Evolutionary conservation across 2,113 vertebrate species (phyloP), one percentile per base, ranked within the genome.

Genomic region (Paramisgurnus dabryanus): DNA sequence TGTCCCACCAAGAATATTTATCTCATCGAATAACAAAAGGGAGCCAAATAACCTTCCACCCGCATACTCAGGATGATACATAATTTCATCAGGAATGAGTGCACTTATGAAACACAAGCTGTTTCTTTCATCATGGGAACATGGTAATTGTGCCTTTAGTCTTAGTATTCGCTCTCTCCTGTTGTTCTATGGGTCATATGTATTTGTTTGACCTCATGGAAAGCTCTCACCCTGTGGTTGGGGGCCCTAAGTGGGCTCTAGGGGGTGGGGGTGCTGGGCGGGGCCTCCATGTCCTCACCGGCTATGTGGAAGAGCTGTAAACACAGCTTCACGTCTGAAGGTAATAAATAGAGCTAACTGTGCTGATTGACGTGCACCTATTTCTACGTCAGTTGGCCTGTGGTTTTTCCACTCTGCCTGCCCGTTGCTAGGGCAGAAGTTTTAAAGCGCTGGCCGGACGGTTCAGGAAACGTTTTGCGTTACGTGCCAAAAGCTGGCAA

Each of bases 121-220:
- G 73, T 43, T 67, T 7, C 83, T 86, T 87, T 86, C 79, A 84
- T 91, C 86, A 86, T 27, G 85, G 83, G 83, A 80, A 86, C 85
- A 80, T 80, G 84, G 76, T 81, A 79, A 74, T 4, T 12, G 85
- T 58, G 74, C 80, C 87, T 80, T 53, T 68, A 76, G 80, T 47
- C 40, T 57, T 73, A 49, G 74, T 55, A 45, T 69, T 40, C 74
- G 43, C 65, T 40, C 57, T 68, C 67, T 57, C 27, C 76, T 61
- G 82, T 83, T 87, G 83, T 87, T 69, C 67, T 58, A 84, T 82
- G 85, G 87, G 80, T 79, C 82, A 63, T 65, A 41, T 84, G 87
- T 8, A 66, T 73, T 82, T 79, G 78, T 86, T 90, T 92, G 91
- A 90, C 91, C 88, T 93, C 89, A 92, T 92, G 92, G 90, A 92